Percentiles rank a stretch among this genome's conserved stretches.
These are phyloP conservation scores for Sebastes miniatus DNA, from an alignment of 2,797 vertebrate genomes.

Conservation along the genomic window DNA sequence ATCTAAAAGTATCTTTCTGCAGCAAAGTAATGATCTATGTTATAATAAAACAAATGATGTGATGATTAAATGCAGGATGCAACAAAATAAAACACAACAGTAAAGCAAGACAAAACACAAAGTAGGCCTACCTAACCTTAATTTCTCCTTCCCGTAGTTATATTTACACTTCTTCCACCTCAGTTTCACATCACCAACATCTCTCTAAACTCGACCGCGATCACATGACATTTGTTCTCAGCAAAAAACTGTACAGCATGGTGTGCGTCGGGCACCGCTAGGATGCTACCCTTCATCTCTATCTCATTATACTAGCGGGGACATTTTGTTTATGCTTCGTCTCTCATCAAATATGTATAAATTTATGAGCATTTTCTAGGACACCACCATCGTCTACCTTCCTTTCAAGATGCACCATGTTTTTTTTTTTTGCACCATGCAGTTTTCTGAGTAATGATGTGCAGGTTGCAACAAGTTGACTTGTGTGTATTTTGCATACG, in stretches of 20 bases:
- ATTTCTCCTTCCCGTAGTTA: background rate
- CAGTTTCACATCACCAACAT: constrained; percentile 1
- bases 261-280: constrained; percentile 3
- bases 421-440: constrained; percentile 23
- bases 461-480: constrained; percentile 46
- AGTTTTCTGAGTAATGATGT: constrained; percentile 2
- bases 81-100: background rate
- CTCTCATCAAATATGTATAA: constrained; percentile 74
- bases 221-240: constrained; percentile 38
- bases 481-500: constrained; percentile 19
- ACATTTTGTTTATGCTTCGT: constrained; percentile 64
- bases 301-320: constrained; percentile 58
- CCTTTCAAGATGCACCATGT: constrained; percentile 37
- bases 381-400: constrained; percentile 51
- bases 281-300: constrained; percentile 51
- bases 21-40: background rate
- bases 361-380: constrained; percentile 67
- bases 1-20: constrained; percentile 8
- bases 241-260: constrained; percentile 1
- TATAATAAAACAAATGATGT: background rate
- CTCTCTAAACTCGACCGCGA: background rate
- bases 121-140: background rate
- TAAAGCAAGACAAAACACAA: background rate
- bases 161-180: background rate
- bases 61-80: background rate